Evolutionary conservation across 37 sponge, comb jelly and placozoan species (phyloP).

Genomic region (Cliona cf. orientalis): DNA sequence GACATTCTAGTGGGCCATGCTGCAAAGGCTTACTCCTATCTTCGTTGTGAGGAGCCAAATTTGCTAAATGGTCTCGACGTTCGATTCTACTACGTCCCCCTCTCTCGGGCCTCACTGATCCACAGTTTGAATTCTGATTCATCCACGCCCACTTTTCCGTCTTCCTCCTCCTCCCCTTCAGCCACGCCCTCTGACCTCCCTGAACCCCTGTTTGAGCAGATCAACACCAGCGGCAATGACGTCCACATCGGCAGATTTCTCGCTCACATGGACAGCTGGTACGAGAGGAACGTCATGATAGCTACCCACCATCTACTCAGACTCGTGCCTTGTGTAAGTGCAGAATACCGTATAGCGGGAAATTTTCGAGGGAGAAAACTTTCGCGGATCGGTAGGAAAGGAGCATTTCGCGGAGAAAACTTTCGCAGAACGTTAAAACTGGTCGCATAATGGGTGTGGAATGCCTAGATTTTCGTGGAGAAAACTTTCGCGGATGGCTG

Average conservation of each 20-base stretch:
- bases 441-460: too few relatives aligned
- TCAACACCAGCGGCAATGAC: conserved; percentile 42
- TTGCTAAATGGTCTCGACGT: conserved; percentile 56
- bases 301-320: conserved; percentile 75
- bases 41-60: conserved; percentile 58
- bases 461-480: too few relatives aligned
- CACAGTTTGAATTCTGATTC: neutral
- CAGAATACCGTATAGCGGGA: neutral
- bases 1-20: conserved; percentile 48
- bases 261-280: conserved; percentile 90
- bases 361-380: too few relatives aligned
- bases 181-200: conserved; percentile 36
- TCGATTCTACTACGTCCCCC: conserved; percentile 77
- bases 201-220: conserved; percentile 34
- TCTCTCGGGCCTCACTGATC: conserved; percentile 43
- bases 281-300: conserved; percentile 83
- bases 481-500: too few relatives aligned
- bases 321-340: conserved; percentile 74
- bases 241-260: conserved; percentile 81
- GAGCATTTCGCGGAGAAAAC: too few relatives aligned
- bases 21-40: conserved; percentile 65
- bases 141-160: neutral
- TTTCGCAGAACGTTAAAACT: too few relatives aligned
- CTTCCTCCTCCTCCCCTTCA: neutral
- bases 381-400: too few relatives aligned